phyloP scores from a whole-genome alignment of 2,888 invertebrate species.

The Nomada goodeniana region DNA sequence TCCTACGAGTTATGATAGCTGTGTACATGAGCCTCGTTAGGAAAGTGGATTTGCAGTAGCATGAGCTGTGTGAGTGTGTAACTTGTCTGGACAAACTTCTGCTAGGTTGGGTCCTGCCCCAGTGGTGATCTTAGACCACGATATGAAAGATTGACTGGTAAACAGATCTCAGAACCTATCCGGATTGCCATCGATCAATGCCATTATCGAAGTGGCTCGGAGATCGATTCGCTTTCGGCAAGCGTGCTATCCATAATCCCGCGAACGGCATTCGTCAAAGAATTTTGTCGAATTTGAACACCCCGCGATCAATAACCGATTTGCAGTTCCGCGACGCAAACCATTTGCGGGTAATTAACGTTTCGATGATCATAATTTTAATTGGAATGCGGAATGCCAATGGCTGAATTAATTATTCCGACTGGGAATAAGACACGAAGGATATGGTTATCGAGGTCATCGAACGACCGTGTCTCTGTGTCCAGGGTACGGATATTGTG shows the following conservation, averaged over 20 bases:
- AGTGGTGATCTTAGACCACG: conserved; percentile 20
- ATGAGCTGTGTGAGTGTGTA: conserved; percentile 14
- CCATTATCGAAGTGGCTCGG: background rate
- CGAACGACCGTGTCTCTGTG: background rate
- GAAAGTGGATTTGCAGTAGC: conserved; percentile 48
- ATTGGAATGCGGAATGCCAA: background rate
- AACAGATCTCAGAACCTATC: conserved; percentile 20
- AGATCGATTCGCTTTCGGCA: background rate
- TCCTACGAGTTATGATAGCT: conserved; percentile 11
- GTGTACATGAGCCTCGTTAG: background rate
- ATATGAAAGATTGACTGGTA: conserved; percentile 53
- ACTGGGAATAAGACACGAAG: background rate
- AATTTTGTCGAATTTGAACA: conserved; percentile 14
- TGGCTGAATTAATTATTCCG: background rate
- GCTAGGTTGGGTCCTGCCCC: conserved; percentile 2
- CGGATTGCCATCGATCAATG: conserved; percentile 11
- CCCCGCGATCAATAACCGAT: background rate
- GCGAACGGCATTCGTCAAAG: background rate
- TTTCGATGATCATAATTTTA: conserved; percentile 9
- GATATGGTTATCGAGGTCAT: conserved; percentile 9
- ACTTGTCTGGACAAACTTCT: conserved; percentile 38
- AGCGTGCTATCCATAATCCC: background rate
- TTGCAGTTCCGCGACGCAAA: background rate
- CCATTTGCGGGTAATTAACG: conserved; percentile 20
- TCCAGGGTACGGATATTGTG: background rate